phyloP scores from a whole-genome alignment of 2,797 vertebrate genomes.

The Lates japonicus region DNA sequence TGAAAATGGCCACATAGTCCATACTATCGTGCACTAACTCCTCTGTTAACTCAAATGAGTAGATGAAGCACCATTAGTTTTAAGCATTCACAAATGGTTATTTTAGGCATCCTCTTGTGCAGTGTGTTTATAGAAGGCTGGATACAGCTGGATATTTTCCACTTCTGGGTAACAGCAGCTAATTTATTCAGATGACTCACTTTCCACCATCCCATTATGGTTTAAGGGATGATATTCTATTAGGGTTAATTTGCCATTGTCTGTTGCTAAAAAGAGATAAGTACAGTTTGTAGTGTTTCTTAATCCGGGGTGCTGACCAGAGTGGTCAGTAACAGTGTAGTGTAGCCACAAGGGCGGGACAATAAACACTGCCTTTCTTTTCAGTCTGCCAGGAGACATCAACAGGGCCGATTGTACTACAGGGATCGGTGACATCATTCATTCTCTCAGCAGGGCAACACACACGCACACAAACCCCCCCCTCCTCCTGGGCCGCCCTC shows the following conservation, averaged over 20 bases:
- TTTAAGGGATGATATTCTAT: constrained; percentile 43
- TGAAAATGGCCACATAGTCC: background rate
- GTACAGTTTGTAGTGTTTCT: constrained; percentile 53
- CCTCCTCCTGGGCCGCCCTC: constrained; percentile 8
- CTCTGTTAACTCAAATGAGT: background rate
- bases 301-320: constrained; percentile 56
- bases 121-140: background rate
- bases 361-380: constrained; percentile 66
- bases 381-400: constrained; percentile 66
- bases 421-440: constrained; percentile 76
- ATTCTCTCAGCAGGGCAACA: constrained; percentile 58
- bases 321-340: constrained; percentile 58
- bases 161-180: constrained; percentile 6
- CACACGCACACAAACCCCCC: constrained; percentile 14
- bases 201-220: constrained; percentile 8
- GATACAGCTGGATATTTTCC: constrained; percentile 17
- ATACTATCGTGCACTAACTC: background rate
- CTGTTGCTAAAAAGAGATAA: constrained; percentile 51
- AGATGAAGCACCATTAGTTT: constrained; percentile 8
- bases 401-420: constrained; percentile 71
- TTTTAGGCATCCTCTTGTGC: background rate
- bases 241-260: constrained; percentile 55
- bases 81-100: background rate
- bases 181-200: constrained; percentile 14
- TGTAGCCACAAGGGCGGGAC: constrained; percentile 58